Evolutionary conservation across 2,888 invertebrate genomes (phyloP).

Genomic region (Cyrtodaria siliqua): DNA sequence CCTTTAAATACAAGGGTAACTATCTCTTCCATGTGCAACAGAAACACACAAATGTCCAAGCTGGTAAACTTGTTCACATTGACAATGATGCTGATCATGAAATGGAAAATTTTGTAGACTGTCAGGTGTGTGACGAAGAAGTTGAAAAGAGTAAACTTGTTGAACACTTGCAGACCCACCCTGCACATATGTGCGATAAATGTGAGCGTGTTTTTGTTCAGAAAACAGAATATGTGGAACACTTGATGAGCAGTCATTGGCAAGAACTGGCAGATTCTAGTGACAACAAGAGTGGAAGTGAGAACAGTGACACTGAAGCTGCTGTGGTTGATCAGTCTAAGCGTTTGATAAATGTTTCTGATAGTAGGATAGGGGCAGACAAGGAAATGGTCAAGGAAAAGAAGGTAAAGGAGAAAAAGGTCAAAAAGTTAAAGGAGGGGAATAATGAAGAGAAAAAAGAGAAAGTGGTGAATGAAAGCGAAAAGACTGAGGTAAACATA

Average conservation of each 20-base stretch:
- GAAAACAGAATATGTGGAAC: constrained; percentile 55
- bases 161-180: constrained; percentile 45
- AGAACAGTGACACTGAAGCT: neutral
- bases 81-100: neutral
- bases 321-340: neutral
- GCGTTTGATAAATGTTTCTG: too few relatives aligned
- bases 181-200: constrained; percentile 46
- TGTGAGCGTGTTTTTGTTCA: constrained; percentile 56
- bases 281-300: constrained; percentile 7
- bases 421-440: neutral
- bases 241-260: constrained; percentile 51
- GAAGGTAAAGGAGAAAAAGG: neutral
- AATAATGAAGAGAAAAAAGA: constrained; percentile 1
- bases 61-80: neutral
- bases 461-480: constrained; percentile 3
- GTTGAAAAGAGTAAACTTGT: constrained; percentile 42
- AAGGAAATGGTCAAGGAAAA: neutral
- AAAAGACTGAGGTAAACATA: constrained; percentile 1
- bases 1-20: constrained; percentile 48
- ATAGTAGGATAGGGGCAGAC: too few relatives aligned
- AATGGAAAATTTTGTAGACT: constrained; percentile 34
- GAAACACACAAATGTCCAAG: constrained; percentile 18
- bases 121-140: constrained; percentile 58
- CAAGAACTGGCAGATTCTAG: constrained; percentile 26
- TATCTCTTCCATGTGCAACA: constrained; percentile 51